phyloP scores from a whole-genome alignment of 2,888 invertebrate genomes.

The Megalurothrips usitatus region DNA sequence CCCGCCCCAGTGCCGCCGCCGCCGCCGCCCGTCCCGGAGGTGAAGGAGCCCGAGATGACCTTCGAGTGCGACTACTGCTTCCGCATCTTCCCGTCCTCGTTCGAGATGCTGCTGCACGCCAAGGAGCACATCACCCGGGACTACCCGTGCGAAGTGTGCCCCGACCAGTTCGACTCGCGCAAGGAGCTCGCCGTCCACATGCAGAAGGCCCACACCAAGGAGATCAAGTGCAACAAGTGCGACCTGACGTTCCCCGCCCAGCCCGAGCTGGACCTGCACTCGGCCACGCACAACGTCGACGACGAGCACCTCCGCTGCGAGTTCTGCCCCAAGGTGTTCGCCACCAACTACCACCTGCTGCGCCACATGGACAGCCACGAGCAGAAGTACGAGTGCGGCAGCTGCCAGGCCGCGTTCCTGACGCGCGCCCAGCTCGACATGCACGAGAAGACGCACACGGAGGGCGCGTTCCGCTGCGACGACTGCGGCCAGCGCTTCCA shows the following conservation, averaged over 20 bases:
- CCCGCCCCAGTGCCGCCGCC: neutral
- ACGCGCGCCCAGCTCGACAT: neutral
- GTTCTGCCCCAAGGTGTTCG: conserved; percentile 21
- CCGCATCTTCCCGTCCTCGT: neutral
- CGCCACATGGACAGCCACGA: conserved; percentile 2
- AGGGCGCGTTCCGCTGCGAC: conserved; percentile 8
- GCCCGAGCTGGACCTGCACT: neutral
- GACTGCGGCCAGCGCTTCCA: conserved; percentile 17
- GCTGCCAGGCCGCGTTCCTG: neutral
- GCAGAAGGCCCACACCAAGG: neutral
- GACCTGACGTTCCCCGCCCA: neutral
- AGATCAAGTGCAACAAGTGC: neutral
- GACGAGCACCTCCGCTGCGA: conserved; percentile 10
- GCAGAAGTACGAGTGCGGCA: neutral
- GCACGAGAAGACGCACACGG: conserved; percentile 19
- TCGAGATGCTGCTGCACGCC: neutral
- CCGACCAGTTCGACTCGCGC: conserved; percentile 6
- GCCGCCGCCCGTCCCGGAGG: neutral
- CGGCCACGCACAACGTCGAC: neutral
- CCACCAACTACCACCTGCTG: conserved; percentile 21
- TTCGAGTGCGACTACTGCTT: neutral
- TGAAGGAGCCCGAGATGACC: neutral
- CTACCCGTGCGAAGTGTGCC: neutral
- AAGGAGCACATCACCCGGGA: neutral
- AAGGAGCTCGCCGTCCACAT: neutral